Base-by-base conservation (phyloP, 1,140 invertebrate genomes). In the Argopecten irradians region DNA sequence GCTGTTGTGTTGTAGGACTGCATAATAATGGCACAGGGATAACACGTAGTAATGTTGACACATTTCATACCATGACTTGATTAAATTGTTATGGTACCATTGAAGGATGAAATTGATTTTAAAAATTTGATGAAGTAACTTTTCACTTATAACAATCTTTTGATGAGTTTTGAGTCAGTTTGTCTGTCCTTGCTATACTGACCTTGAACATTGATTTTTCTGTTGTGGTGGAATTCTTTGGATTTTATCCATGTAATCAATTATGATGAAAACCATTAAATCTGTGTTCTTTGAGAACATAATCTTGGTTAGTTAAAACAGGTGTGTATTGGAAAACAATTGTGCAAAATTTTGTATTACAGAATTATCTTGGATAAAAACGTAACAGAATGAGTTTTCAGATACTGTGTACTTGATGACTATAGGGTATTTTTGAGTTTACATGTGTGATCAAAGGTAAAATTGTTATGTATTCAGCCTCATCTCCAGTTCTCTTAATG, bases 121-220 rank as follows among this genome's bases (percentile, higher is more conserved):
- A 71, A 71, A 46, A 71, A 28, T 71, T 71, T 71, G 55, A 71
- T 71, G 55, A 71, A 71, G 55, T 71, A 28, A 71, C 55, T 28
- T 71, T 71, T 71, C 55, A n/a, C 5, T 16, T 71, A 71, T 11
- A 71, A 71, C 28, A 71, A 28, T 71, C 22, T 28, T 28, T 71
- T 71, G 55, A 71, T 16, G 28, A 8, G 22, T 16, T 46, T 71
- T 3, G 28, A 11, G 22, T 46, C 3, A 16, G 19, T 46, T 46
- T 11, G 13, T 19, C 22, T 46, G 43, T 46, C 43, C n/a, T 46
- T 46, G 43, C 14, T 16, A 22, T 46, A 46, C 9, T 16, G 43
- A 22, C 43, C 43, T 16, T 46, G 11, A 46, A n/a, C 3, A 28
- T 71, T 28, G 22, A 28, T 28, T 28, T n/a, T 28, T n/a, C n/a